Conservation (phyloP, 2,113 vertebrate species). For the Alces alces region DNA sequence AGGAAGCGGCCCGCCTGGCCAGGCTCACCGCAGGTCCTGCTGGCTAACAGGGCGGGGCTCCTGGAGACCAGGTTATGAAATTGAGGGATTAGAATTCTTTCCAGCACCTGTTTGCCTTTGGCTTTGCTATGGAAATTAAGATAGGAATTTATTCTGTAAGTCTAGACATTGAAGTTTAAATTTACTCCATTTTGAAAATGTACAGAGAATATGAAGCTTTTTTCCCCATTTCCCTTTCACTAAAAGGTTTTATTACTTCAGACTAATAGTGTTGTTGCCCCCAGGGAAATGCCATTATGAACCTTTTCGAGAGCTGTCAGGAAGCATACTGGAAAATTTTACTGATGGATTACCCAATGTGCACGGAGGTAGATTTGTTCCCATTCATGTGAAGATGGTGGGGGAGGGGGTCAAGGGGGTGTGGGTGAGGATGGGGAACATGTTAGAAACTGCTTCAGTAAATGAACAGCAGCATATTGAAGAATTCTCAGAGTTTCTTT, state of each 20-base stretch:
- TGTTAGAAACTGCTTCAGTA: neutral
- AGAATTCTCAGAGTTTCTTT: neutral
- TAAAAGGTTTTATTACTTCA: conserved; percentile 64
- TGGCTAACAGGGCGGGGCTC: too few relatives aligned
- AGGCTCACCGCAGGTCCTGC: neutral
- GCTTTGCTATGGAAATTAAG: conserved; percentile 42
- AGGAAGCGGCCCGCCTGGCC: rapidly evolving
- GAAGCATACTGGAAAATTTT: conserved; percentile 22
- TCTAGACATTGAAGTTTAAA: conserved; percentile 47
- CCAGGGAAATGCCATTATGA: conserved; percentile 51
- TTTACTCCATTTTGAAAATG: conserved; percentile 34
- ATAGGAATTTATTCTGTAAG: conserved; percentile 19
- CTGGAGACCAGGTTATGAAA: neutral
- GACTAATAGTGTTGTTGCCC: conserved; percentile 46
- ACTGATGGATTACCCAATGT: neutral
- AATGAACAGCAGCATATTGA: neutral
- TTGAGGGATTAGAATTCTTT: neutral
- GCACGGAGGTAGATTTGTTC: neutral
- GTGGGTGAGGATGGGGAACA: neutral
- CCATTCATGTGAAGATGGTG: neutral
- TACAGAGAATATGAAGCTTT: conserved; percentile 22
- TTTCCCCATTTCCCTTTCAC: conserved; percentile 6
- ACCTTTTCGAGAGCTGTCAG: conserved; percentile 54
- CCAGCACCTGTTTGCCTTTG: conserved; percentile 56
- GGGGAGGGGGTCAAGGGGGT: neutral